Evolutionary conservation across 2,797 vertebrate genomes (phyloP).

Genomic region (Natrix natrix): DNA sequence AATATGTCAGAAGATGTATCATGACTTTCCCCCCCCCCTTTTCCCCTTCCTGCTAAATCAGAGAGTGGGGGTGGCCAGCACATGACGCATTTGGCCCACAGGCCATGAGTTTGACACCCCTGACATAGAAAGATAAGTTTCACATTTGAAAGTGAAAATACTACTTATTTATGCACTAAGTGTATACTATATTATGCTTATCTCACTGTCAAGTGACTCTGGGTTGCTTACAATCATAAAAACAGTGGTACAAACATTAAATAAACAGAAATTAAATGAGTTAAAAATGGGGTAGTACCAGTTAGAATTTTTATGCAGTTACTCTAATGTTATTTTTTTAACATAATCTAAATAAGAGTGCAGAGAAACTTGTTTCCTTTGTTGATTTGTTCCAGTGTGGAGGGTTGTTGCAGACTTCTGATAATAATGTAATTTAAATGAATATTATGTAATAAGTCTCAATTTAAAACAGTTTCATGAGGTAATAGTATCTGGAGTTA

Average conservation of each 20-base stretch:
- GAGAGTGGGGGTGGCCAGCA: too few relatives aligned
- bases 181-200: background rate
- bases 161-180: background rate
- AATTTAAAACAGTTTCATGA: background rate
- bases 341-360: background rate
- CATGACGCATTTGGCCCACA: too few relatives aligned
- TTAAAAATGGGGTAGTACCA: background rate
- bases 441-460: background rate
- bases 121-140: background rate
- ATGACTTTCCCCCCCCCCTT: too few relatives aligned
- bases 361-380: background rate
- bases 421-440: background rate
- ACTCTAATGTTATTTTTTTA: background rate
- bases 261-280: background rate
- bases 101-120: too few relatives aligned
- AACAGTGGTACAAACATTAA: background rate
- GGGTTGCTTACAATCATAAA: background rate
- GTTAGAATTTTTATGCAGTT: background rate
- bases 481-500: background rate
- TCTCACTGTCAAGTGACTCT: background rate
- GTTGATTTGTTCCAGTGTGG: background rate
- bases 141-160: background rate
- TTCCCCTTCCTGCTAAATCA: too few relatives aligned
- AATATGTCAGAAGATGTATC: too few relatives aligned
- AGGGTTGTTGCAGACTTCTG: background rate